These are phyloP conservation scores for Brotula barbata DNA, from an alignment of 2,797 vertebrate species.

Conservation along the genomic window DNA sequence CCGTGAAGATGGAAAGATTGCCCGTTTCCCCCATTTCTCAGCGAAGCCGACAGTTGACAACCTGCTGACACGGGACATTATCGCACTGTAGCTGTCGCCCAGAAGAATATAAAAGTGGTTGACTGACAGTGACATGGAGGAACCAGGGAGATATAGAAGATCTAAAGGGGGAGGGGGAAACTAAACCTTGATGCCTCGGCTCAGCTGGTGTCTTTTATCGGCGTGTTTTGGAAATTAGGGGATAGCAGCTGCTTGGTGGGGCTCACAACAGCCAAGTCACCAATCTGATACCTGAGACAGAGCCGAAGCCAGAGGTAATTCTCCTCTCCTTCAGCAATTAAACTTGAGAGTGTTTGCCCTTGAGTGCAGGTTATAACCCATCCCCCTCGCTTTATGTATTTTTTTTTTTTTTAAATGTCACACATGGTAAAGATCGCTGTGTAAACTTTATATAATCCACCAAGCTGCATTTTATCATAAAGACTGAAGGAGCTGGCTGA, in stretches of 20 bases:
- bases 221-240: background rate
- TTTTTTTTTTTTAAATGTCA: background rate
- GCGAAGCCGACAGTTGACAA: conserved; percentile 53
- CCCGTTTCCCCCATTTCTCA: conserved; percentile 23
- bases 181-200: conserved; percentile 9
- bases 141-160: conserved; percentile 12
- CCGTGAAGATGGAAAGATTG: conserved; percentile 42
- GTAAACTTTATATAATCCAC: too few species aligned
- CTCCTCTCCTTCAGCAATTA: background rate
- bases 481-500: background rate
- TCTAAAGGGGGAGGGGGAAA: conserved; percentile 1
- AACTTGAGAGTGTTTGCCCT: background rate
- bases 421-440: background rate
- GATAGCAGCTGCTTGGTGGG: background rate
- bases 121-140: conserved; percentile 23
- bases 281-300: background rate
- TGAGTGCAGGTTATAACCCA: background rate
- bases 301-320: background rate
- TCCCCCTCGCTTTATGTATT: background rate
- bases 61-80: conserved; percentile 46
- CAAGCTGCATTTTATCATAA: too few species aligned
- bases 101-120: conserved; percentile 38
- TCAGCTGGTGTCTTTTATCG: conserved; percentile 1
- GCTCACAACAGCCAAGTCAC: background rate
- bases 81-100: conserved; percentile 41